phyloP scores from a whole-genome alignment of 2,888 invertebrate species.

The Silvanus unidentatus region DNA sequence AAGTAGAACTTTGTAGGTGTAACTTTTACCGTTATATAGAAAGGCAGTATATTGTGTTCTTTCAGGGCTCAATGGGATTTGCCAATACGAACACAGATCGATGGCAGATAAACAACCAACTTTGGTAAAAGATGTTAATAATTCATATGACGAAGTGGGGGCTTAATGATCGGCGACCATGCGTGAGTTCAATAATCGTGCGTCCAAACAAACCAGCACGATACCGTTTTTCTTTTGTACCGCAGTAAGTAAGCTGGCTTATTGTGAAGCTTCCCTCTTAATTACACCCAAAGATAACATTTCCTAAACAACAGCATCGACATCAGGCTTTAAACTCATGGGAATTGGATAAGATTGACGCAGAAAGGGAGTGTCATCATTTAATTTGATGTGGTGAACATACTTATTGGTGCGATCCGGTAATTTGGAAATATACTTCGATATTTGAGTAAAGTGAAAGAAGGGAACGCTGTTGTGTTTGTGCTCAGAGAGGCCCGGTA shows the following conservation, averaged over 20 bases:
- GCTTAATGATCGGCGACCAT: constrained; percentile 30
- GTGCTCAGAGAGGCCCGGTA: too few relatives aligned
- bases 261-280: constrained; percentile 27
- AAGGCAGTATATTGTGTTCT: constrained; percentile 11
- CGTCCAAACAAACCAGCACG: constrained; percentile 32
- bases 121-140: constrained; percentile 12
- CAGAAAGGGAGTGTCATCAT: constrained; percentile 19
- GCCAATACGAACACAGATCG: constrained; percentile 12
- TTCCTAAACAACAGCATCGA: constrained; percentile 24
- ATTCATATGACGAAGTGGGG: constrained; percentile 13
- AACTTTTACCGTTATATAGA: constrained; percentile 7
- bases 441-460: neutral
- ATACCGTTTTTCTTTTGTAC: constrained; percentile 16
- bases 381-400: constrained; percentile 21
- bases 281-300: constrained; percentile 31
- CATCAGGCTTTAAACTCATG: constrained; percentile 19
- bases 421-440: constrained; percentile 14
- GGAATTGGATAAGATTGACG: constrained; percentile 30
- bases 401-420: constrained; percentile 17
- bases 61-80: constrained; percentile 9
- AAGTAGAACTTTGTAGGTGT: constrained; percentile 9
- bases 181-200: constrained; percentile 26
- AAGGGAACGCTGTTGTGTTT: neutral
- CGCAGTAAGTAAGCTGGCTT: constrained; percentile 16
- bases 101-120: constrained; percentile 4